Evolutionary conservation across 2,113 vertebrate species (phyloP).

Genomic region (Agelaius phoeniceus): DNA sequence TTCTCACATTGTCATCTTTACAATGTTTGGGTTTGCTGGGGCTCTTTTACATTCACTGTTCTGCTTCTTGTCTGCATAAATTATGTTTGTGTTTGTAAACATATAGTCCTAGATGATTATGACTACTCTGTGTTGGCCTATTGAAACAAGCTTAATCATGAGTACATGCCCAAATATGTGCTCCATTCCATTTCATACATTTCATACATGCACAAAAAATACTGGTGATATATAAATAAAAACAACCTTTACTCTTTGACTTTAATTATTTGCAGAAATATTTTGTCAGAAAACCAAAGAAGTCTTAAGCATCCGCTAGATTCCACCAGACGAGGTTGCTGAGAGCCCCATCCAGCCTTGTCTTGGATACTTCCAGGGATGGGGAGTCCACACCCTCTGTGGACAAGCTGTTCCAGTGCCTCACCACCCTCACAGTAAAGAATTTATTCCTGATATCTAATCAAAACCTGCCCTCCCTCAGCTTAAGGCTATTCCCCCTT

Average conservation of each 20-base stretch:
- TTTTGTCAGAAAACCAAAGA: not conserved
- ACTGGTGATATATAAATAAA: not conserved
- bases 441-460: not conserved
- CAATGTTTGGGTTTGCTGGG: not conserved
- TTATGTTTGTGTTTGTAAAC: not conserved
- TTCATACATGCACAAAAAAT: not conserved
- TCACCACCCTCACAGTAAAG: not conserved
- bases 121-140: not conserved
- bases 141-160: not conserved
- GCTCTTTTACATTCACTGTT: not conserved
- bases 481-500: not conserved
- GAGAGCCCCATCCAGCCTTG: not conserved
- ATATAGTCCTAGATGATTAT: not conserved
- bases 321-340: not conserved
- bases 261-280: not conserved
- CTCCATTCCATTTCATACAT: not conserved
- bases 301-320: not conserved
- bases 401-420: not conserved
- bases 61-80: not conserved
- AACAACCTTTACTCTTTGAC: not conserved
- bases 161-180: not conserved
- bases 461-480: not conserved
- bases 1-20: not conserved
- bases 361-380: fast-evolving
- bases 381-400: not conserved